Conservation (phyloP, 2,113 vertebrate genomes). For the Phrynosoma blainvillii region DNA sequence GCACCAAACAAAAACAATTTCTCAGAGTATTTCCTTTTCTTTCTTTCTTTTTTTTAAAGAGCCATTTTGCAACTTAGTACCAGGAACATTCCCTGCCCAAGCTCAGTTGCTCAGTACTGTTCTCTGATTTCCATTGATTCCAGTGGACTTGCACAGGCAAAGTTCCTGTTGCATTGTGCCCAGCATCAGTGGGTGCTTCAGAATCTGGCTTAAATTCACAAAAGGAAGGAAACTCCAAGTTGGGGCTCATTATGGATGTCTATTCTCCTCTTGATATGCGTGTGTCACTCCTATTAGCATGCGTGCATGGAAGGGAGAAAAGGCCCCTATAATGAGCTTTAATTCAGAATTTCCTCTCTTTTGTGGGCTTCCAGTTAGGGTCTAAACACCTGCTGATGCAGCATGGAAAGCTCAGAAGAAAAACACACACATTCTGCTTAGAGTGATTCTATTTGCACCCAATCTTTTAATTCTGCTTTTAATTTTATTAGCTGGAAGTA, state of each 20-base stretch:
- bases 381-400: conserved; percentile 29
- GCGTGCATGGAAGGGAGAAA: conserved; percentile 10
- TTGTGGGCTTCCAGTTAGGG: conserved; percentile 32
- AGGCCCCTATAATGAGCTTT: not conserved
- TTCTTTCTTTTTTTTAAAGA: not conserved
- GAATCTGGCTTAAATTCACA: conserved; percentile 29
- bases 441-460: not conserved
- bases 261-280: not conserved
- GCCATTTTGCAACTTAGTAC: not conserved
- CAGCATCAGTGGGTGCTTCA: conserved; percentile 34
- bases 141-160: conserved; percentile 35
- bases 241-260: conserved; percentile 52
- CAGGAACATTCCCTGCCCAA: not conserved
- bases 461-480: not conserved
- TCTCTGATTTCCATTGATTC: conserved; percentile 49
- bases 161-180: conserved; percentile 38
- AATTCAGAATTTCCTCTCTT: conserved; percentile 31
- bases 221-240: conserved; percentile 63
- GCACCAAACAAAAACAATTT: not conserved
- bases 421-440: not conserved
- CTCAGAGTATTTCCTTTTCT: not conserved
- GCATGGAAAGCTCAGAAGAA: not conserved
- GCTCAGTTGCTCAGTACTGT: not conserved
- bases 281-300: conserved; percentile 38
- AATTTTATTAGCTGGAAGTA: conserved; percentile 45